Evolutionary conservation across 2,888 invertebrate species (phyloP), one percentile per base, ranked within the genome.

Genomic region (Epinotia brunnichana): DNA sequence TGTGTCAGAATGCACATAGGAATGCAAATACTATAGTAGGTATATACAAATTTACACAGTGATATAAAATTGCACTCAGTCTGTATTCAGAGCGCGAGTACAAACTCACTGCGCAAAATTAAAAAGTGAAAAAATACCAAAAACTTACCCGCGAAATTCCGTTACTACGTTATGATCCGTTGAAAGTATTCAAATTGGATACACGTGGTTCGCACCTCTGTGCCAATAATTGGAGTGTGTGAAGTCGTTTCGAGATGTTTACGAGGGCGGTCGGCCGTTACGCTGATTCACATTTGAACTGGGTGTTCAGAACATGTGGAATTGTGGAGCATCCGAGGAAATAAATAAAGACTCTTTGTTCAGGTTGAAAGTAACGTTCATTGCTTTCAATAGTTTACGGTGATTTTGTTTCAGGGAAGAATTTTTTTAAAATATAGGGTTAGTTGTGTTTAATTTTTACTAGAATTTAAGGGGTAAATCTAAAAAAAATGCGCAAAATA

Each of bases 201-300:
- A 44, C 35, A n/a, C 19, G 64, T 11, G 56, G 70, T 63, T 70
- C 56, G 56, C 70, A 70, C 70, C 62, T 70, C 59, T 21, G 19
- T 19, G 54, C 53, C 70, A 60, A 71, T 66, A 54, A 71, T 60
- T 53, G 60, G 13, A 39, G 4, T 9, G n/a, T n/a, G 54, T 19
- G 51, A 48, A 35, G 44, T 68, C 48, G 68, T 44, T 56, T 10
- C 24, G 60, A n/a, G 24, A 60, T 70, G 64, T 66, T 71, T 71
- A 66, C 70, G 70, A 71, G 51, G 7, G 21, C 17, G 15, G 59
- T 13, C 24, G 64, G 53, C 57, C 41, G 17, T 63, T 56, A 70
- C 48, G 56, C 17, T 63, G 56, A 63, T 44, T 62, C 70, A 61
- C 69, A 62, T 53, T 61, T 61, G 44, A 41, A 62, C 35, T 54